Percentiles rank a stretch among this genome's conserved stretches.
These are phyloP conservation scores for Peribatodes rhomboidaria DNA, from an alignment of 2,888 invertebrate species.

Conservation along the genomic window DNA sequence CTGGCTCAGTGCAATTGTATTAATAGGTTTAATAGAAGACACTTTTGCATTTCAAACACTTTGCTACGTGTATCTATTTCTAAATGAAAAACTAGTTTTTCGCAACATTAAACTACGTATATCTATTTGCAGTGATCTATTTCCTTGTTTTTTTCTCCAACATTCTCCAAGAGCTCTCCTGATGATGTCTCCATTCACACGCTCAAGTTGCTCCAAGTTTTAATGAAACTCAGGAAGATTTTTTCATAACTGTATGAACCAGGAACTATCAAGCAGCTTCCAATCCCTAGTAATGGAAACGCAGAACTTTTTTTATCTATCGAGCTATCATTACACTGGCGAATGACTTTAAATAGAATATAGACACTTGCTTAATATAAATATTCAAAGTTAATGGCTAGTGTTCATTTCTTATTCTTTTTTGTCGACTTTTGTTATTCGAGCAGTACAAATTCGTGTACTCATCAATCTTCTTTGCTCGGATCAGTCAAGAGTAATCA, in stretches of 20 bases:
- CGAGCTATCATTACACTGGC: conserved; percentile 46
- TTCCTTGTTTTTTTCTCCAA: conserved; percentile 40
- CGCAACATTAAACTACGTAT: background rate
- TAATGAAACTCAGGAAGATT: conserved; percentile 66
- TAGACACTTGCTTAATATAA: background rate
- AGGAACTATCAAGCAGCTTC: conserved; percentile 52
- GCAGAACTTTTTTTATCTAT: conserved; percentile 49
- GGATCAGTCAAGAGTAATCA: conserved; percentile 59
- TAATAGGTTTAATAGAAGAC: too few species aligned
- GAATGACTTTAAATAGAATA: conserved; percentile 38
- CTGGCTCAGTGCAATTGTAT: too few species aligned
- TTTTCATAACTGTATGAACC: conserved; percentile 67
- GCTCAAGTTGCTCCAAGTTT: conserved; percentile 59
- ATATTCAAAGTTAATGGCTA: conserved; percentile 9
- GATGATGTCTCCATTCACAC: conserved; percentile 74
- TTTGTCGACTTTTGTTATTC: conserved; percentile 47
- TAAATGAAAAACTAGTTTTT: background rate
- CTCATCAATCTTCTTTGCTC: conserved; percentile 70
- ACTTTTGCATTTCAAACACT: too few species aligned
- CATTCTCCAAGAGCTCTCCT: conserved; percentile 47
- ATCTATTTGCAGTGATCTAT: background rate
- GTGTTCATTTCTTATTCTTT: conserved; percentile 39
- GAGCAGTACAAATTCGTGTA: conserved; percentile 58
- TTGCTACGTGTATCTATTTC: background rate
- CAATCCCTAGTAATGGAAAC: conserved; percentile 51